Percentiles rank a stretch among this genome's conserved stretches.
Evolutionary conservation across 2,888 invertebrate species (phyloP).

Genomic region (Dasysyrphus tricinctus): DNA sequence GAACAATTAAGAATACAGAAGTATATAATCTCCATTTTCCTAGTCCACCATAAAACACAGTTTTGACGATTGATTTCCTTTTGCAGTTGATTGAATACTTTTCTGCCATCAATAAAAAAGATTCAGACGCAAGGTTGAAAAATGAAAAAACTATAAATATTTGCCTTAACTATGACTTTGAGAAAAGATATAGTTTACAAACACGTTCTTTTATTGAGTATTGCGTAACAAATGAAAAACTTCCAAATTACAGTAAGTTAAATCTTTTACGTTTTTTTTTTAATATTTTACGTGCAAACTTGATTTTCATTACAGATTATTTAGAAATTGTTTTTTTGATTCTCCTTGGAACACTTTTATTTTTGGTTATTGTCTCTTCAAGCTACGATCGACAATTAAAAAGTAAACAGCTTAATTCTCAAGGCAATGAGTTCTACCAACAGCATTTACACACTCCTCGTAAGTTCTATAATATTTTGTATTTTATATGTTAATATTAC

Average conservation of each 20-base stretch:
- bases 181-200: slow-evolving; percentile 74
- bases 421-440: slow-evolving; percentile 42
- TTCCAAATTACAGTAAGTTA: slow-evolving; percentile 75
- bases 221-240: slow-evolving; percentile 77
- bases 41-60: neutral
- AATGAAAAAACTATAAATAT: slow-evolving; percentile 78
- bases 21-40: slow-evolving; percentile 50
- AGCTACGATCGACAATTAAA: slow-evolving; percentile 55
- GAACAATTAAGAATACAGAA: slow-evolving; percentile 70
- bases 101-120: slow-evolving; percentile 77
- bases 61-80: neutral
- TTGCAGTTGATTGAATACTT: slow-evolving; percentile 78
- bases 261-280: neutral
- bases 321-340: slow-evolving; percentile 39
- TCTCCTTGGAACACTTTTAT: slow-evolving; percentile 39
- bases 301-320: slow-evolving; percentile 22
- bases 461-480: neutral
- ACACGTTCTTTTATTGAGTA: slow-evolving; percentile 80
- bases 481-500: neutral
- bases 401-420: slow-evolving; percentile 27
- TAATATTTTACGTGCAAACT: neutral
- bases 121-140: slow-evolving; percentile 76
- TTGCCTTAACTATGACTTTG: slow-evolving; percentile 79
- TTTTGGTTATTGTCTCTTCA: slow-evolving; percentile 48
- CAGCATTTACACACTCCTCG: slow-evolving; percentile 31